These are phyloP conservation scores for Acronicta leporina DNA, from an alignment of 2,888 invertebrate species.

Conservation along the genomic window DNA sequence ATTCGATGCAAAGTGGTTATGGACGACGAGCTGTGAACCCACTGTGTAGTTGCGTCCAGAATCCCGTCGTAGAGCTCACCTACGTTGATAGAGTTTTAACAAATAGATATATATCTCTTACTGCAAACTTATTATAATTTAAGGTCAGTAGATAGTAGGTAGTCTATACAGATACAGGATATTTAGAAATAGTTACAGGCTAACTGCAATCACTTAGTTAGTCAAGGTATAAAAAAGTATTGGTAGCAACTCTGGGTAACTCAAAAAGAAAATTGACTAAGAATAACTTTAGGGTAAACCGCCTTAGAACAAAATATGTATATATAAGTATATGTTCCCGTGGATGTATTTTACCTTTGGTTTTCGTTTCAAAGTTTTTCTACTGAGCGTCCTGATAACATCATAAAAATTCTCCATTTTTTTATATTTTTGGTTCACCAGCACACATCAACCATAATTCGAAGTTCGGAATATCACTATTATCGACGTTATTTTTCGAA, in stretches of 20 bases:
- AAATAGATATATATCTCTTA: too few species aligned
- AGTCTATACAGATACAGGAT: not conserved
- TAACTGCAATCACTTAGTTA: not conserved
- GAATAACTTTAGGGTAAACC: not conserved
- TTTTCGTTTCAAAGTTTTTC: conserved; percentile 83
- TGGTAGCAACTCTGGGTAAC: not conserved
- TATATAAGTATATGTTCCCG: too few species aligned
- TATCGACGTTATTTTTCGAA: conserved; percentile 47
- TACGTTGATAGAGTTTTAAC: too few species aligned
- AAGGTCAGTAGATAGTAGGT: too few species aligned
- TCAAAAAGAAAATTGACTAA: too few species aligned
- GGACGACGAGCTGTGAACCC: too few species aligned
- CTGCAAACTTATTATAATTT: too few species aligned
- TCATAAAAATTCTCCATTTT: conserved; percentile 84
- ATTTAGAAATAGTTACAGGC: not conserved
- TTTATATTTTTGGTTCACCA: conserved; percentile 33
- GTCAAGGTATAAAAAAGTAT: not conserved
- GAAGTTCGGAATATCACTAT: conserved; percentile 42
- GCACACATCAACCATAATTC: conserved; percentile 52
- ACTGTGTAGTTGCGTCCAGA: too few species aligned
- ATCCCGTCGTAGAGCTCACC: too few species aligned
- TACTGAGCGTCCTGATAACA: conserved; percentile 81
- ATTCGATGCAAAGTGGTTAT: too few species aligned
- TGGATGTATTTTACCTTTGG: conserved; percentile 72
- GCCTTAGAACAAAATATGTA: not conserved